Evolutionary conservation across 2,888 invertebrate genomes (phyloP).

Genomic region (Megaustenia siamemsis): DNA sequence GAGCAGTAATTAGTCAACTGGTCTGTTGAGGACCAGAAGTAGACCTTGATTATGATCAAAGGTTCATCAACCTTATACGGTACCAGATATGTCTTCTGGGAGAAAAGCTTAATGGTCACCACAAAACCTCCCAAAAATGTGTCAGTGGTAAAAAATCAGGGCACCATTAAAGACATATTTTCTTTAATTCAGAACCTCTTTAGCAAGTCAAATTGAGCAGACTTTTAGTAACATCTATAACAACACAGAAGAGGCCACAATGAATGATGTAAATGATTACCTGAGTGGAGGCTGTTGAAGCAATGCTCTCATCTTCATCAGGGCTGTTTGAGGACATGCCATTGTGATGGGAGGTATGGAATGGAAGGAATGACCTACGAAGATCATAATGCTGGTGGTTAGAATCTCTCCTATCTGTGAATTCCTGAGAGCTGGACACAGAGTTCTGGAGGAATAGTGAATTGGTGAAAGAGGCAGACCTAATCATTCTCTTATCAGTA

Average conservation of each 20-base stretch:
- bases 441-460: slow-evolving; percentile 60
- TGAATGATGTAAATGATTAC: slow-evolving; percentile 22
- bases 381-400: slow-evolving; percentile 61
- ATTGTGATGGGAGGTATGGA: slow-evolving; percentile 53
- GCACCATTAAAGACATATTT: too few species aligned
- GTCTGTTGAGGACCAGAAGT: too few species aligned
- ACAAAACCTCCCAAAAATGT: too few species aligned
- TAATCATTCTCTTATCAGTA: slow-evolving; percentile 62
- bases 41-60: too few species aligned
- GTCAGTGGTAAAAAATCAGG: too few species aligned
- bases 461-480: slow-evolving; percentile 75
- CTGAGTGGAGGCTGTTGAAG: slow-evolving; percentile 40
- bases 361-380: slow-evolving; percentile 59
- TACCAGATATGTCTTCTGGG: too few species aligned
- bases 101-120: too few species aligned
- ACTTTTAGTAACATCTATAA: not conserved
- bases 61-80: too few species aligned
- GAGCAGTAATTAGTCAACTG: too few species aligned
- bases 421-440: slow-evolving; percentile 67
- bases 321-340: slow-evolving; percentile 65
- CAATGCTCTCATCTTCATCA: slow-evolving; percentile 65
- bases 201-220: too few species aligned
- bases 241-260: not conserved
- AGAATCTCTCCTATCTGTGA: slow-evolving; percentile 63
- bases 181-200: too few species aligned